Evolutionary conservation across 2,888 invertebrate genomes (phyloP), one percentile per base, ranked within the genome.

Genomic region (Drosophila testacea): DNA sequence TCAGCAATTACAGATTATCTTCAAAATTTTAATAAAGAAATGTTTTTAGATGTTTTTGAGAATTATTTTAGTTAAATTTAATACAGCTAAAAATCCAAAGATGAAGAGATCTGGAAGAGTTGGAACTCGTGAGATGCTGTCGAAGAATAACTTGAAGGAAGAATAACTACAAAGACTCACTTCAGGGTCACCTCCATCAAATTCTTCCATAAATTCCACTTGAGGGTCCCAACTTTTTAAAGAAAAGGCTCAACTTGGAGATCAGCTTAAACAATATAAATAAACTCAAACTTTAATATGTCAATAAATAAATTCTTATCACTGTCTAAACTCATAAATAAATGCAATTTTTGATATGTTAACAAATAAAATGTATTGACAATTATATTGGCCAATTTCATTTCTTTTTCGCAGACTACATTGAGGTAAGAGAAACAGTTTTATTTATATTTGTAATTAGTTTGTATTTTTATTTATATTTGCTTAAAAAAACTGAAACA

Each of bases 381-480:
- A 44, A 6, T n/a, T 41, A 16, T 51, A 13, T 7, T 16, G 9
- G 11, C 27, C 28, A 1, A 41, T 16, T 30, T n/a, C 0, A 11
- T 4, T 16, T 32, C 11, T 3, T 32, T 6, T 36, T 39, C 28
- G 22, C 22, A 10, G 0, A 11, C 6, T 52, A 7, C 4, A 10
- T 4, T 16, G 22, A 50, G 13, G 66, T 46, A 38, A 73, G 39
- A 41, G 42, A 84, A 73, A 77, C 27, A 27, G 11, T 10, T 42
- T 56, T 5, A 6, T 27, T 65, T 79, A 69, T 88, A 79, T 81
- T 88, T 79, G 75, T 88, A 77, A 87, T 87, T 84, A 89, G 78
- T 84, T 85, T 81, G 69, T 84, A 87, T 77, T 85, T 88, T 84
- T 86, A 89, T 89, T 84, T 84, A 73, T 87, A 82, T 87, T 87